Percentiles rank a stretch among this genome's conserved stretches.
Conservation (phyloP, 2,888 invertebrate species). For the Aphodius granarius region DNA sequence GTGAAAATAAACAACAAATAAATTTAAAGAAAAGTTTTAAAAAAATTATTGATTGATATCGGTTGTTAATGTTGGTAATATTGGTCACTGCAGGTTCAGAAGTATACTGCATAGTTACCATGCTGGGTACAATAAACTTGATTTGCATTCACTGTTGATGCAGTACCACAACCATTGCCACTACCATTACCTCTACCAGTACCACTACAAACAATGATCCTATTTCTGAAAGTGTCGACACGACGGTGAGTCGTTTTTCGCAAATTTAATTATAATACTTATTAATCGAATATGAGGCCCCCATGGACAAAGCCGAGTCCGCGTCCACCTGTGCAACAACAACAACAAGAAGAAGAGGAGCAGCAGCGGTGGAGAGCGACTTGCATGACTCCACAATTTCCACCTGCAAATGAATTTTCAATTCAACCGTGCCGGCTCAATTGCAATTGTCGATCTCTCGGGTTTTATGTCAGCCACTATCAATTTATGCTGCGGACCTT, state of each 20-base stretch:
- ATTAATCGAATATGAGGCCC: slow-evolving; percentile 13
- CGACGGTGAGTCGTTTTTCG: neutral
- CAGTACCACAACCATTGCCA: too few relatives aligned
- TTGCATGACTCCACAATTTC: neutral
- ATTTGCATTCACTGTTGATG: too few relatives aligned
- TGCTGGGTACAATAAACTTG: too few relatives aligned
- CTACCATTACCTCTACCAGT: neutral
- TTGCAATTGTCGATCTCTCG: slow-evolving; percentile 1
- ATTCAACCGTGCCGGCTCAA: slow-evolving; percentile 5
- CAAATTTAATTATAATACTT: slow-evolving; percentile 15
- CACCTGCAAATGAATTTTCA: slow-evolving; percentile 11
- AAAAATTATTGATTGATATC: too few relatives aligned
- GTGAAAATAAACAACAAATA: too few relatives aligned
- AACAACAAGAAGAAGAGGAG: too few relatives aligned
- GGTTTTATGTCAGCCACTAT: slow-evolving; percentile 10
- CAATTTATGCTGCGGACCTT: slow-evolving; percentile 1
- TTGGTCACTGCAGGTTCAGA: too few relatives aligned
- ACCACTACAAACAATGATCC: neutral
- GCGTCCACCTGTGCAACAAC: neutral
- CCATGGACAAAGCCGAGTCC: slow-evolving; percentile 6
- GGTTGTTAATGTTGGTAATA: too few relatives aligned
- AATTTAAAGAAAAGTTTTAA: too few relatives aligned
- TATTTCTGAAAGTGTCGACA: neutral
- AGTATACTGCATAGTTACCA: too few relatives aligned
- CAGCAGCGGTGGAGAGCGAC: neutral